These are phyloP conservation scores for Athetis lepigone DNA, from an alignment of 2,888 invertebrate species.

Conservation along the genomic window DNA sequence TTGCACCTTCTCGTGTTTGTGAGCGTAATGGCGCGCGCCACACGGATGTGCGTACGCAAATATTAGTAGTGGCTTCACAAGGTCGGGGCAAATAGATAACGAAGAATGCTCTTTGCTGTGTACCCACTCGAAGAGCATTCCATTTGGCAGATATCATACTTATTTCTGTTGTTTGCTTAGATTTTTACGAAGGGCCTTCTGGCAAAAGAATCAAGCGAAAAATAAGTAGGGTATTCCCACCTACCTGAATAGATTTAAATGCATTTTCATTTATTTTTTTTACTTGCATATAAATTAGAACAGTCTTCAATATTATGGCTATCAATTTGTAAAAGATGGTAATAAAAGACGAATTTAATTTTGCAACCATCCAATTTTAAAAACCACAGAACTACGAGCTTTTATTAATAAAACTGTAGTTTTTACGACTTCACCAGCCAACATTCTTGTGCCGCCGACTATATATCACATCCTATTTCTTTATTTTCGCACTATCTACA, in stretches of 20 bases:
- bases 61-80: constrained; percentile 75
- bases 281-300: too few relatives aligned
- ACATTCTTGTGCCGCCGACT: not conserved
- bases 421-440: not conserved
- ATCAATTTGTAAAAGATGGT: not conserved
- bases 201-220: constrained; percentile 7
- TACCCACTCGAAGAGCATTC: constrained; percentile 62
- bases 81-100: constrained; percentile 73
- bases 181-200: constrained; percentile 37
- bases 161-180: constrained; percentile 59
- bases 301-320: not conserved
- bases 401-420: not conserved
- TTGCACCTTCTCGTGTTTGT: constrained; percentile 71
- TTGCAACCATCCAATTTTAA: not conserved
- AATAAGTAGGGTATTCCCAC: not conserved
- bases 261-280: too few relatives aligned
- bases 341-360: not conserved
- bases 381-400: not conserved
- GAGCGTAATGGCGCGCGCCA: constrained; percentile 69
- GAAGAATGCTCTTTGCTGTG: constrained; percentile 60
- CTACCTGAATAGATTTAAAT: constrained; percentile 6
- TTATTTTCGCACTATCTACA: constrained; percentile 25
- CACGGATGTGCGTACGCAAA: constrained; percentile 81
- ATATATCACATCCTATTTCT: constrained; percentile 16
- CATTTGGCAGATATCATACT: constrained; percentile 63